Conservation (phyloP, 2,888 invertebrate species). For the Tetragnatha montana region DNA sequence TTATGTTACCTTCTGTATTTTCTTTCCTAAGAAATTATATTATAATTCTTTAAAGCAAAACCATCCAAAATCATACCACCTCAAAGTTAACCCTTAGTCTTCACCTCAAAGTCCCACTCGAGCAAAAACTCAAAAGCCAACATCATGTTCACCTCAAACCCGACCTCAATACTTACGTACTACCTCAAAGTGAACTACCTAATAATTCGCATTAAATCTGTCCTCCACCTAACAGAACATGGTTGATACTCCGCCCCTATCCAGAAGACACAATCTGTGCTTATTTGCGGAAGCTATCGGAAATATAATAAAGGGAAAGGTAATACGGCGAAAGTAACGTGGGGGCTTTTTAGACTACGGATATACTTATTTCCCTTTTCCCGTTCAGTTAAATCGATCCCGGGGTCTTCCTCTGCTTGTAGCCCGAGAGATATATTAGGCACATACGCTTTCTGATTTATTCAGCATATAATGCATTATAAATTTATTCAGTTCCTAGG, state of each 20-base stretch:
- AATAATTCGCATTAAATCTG: background rate
- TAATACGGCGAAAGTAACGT: slow-evolving; percentile 63
- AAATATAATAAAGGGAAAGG: slow-evolving; percentile 64
- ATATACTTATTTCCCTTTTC: slow-evolving; percentile 49
- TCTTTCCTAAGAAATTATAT: too few relatives aligned
- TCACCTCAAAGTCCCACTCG: too few relatives aligned
- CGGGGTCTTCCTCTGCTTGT: slow-evolving; percentile 33
- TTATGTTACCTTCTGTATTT: too few relatives aligned
- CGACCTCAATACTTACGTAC: too few relatives aligned
- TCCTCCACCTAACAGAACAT: slow-evolving; percentile 16
- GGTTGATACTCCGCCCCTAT: slow-evolving; percentile 48
- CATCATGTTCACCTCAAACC: too few relatives aligned
- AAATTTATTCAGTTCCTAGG: slow-evolving; percentile 44
- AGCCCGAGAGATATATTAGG: slow-evolving; percentile 30
- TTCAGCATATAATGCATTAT: slow-evolving; percentile 56
- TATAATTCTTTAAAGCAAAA: too few relatives aligned
- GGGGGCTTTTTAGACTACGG: slow-evolving; percentile 39
- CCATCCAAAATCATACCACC: too few relatives aligned
- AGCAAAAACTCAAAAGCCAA: too few relatives aligned
- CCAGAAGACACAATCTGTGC: slow-evolving; percentile 61
- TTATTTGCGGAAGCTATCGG: slow-evolving; percentile 67
- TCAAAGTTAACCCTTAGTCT: too few relatives aligned
- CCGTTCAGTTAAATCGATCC: slow-evolving; percentile 56
- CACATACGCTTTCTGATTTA: slow-evolving; percentile 35
- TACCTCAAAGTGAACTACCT: background rate